Evolutionary conservation across 92 coral and sea anemone genomes (phyloP).

Genomic region (Nematostella vectensis): DNA sequence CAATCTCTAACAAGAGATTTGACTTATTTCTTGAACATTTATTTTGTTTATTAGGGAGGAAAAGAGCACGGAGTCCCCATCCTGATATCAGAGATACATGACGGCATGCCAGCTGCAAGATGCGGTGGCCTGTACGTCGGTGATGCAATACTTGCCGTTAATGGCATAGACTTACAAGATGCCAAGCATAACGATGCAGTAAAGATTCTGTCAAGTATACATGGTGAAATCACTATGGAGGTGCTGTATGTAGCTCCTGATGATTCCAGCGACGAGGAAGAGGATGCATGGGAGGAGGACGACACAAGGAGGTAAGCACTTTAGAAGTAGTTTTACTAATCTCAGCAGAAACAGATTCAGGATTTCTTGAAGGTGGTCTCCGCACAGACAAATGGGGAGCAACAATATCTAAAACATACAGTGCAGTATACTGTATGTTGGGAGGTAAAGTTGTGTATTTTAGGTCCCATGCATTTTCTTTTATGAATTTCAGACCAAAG

Average conservation of each 20-base stretch:
- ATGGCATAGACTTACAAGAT: constrained; percentile 95
- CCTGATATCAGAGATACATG: constrained; percentile 89
- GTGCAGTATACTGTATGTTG: no score
- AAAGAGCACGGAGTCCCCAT: constrained; percentile 99
- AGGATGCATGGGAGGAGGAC: constrained; percentile 80
- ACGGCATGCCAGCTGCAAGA: constrained; percentile 83
- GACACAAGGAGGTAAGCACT: constrained; percentile 77
- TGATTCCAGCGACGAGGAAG: constrained; percentile 98
- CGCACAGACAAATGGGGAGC: no score
- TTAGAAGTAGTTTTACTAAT: background rate
- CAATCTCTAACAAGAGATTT: no score
- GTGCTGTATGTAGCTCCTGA: constrained; percentile 97
- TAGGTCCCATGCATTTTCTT: no score
- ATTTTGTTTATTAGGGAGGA: no score
- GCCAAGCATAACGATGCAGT: constrained; percentile 97
- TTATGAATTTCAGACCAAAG: no score
- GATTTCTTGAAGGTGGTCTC: no score
- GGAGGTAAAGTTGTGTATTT: no score
- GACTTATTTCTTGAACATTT: no score
- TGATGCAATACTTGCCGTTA: constrained; percentile 91
- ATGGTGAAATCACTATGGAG: constrained; percentile 94
- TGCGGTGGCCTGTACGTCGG: constrained; percentile 91
- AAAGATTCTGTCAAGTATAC: constrained; percentile 67
- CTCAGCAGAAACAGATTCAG: no score
- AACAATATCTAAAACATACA: no score